Evolutionary conservation across 92 coral and sea anemone species (phyloP).

Genomic region (Bergia puertoricense): DNA sequence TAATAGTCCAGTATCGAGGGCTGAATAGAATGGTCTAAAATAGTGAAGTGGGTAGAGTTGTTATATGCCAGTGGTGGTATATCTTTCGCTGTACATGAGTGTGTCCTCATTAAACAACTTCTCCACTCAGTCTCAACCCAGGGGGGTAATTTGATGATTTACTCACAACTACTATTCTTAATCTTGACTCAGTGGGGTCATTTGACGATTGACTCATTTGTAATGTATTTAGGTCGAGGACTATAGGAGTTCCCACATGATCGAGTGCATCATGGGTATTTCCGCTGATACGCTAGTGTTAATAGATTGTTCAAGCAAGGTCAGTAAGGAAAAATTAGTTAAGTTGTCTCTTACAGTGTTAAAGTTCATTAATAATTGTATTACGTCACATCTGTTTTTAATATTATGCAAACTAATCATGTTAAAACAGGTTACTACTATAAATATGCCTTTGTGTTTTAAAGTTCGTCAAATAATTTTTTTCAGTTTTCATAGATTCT

Average conservation of each 20-base stretch:
- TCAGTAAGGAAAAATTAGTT: constrained; percentile 23
- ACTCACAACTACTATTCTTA: too few species aligned
- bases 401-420: neutral
- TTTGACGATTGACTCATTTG: neutral
- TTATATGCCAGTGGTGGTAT: too few species aligned
- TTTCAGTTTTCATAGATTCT: too few species aligned
- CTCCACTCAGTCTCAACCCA: too few species aligned
- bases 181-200: too few species aligned
- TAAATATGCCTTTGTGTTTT: too few species aligned
- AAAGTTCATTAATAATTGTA: too few species aligned
- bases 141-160: too few species aligned
- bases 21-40: neutral
- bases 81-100: too few species aligned
- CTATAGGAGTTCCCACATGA: constrained; percentile 92
- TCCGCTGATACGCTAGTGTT: constrained; percentile 93
- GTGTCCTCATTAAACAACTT: too few species aligned
- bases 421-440: neutral
- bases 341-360: neutral
- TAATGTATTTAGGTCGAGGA: constrained; percentile 80
- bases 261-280: constrained; percentile 87
- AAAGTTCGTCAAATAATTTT: too few species aligned
- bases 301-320: constrained; percentile 87
- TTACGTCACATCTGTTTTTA: neutral
- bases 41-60: neutral
- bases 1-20: too few species aligned